phyloP scores from a whole-genome alignment of 2,797 vertebrate species.

The Acanthornis magna region DNA sequence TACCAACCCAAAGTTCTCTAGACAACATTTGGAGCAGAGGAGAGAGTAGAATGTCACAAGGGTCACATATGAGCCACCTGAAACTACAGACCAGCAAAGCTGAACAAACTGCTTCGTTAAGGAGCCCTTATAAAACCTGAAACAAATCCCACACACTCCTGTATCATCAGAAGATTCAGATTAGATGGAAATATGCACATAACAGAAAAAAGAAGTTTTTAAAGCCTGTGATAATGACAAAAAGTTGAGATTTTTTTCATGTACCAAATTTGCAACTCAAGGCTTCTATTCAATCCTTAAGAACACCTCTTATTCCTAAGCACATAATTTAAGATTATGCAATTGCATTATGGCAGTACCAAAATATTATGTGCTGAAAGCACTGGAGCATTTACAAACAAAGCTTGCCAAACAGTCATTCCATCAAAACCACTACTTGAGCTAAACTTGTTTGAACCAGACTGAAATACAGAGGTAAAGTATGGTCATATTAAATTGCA shows the following conservation, averaged over 20 bases:
- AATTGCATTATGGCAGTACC: conserved; percentile 31
- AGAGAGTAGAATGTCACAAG: not conserved
- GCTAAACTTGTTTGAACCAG: conserved; percentile 46
- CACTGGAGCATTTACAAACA: not conserved
- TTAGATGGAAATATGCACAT: not conserved
- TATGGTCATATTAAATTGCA: not conserved
- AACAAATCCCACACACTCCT: not conserved
- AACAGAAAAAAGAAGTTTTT: not conserved
- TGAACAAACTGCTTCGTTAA: not conserved
- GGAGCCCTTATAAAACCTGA: not conserved
- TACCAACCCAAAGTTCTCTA: not conserved
- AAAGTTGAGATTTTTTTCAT: not conserved
- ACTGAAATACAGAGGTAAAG: conserved; percentile 18
- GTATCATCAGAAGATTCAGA: not conserved
- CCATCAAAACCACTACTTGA: conserved; percentile 43
- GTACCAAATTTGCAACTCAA: not conserved
- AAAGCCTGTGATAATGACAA: not conserved
- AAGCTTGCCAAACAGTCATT: conserved; percentile 35
- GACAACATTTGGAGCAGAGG: not conserved
- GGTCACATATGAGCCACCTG: not conserved
- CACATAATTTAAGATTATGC: conserved; percentile 40
- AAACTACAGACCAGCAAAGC: not conserved
- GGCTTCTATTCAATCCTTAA: not conserved
- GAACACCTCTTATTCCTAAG: conserved; percentile 16
- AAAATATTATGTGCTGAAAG: conserved; percentile 26